phyloP scores from a whole-genome alignment of 2,797 vertebrate species.

The Coilia nasus region DNA sequence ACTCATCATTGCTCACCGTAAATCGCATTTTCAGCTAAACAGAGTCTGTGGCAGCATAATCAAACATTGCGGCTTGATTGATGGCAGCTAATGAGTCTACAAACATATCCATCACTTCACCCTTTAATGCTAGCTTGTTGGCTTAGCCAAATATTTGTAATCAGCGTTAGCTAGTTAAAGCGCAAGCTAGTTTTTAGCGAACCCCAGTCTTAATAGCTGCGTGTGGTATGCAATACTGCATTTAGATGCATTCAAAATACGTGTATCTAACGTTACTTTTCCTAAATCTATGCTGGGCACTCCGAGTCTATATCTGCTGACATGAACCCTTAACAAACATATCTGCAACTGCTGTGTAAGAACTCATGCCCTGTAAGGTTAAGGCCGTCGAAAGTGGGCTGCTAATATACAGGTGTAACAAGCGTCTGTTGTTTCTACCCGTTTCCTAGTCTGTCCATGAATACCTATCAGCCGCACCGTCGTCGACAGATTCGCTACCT shows the following conservation, averaged over 20 bases:
- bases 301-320: not conserved
- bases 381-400: not conserved
- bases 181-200: not conserved
- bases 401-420: no score
- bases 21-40: constrained; percentile 10
- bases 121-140: not conserved
- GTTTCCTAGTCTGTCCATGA: no score
- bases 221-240: not conserved
- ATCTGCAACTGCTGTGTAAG: not conserved
- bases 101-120: not conserved
- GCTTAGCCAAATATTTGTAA: not conserved
- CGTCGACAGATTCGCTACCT: no score
- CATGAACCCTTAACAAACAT: not conserved
- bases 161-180: not conserved
- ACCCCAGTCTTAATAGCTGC: not conserved
- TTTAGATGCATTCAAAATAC: not conserved
- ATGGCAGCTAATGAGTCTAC: not conserved
- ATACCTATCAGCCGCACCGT: no score
- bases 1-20: constrained; percentile 29
- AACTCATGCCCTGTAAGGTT: not conserved
- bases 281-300: not conserved
- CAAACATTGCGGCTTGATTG: not conserved
- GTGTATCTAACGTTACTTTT: not conserved
- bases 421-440: no score
- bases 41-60: not conserved